Conservation (phyloP, 2,113 vertebrate genomes). For the Engraulis encrasicolus region DNA sequence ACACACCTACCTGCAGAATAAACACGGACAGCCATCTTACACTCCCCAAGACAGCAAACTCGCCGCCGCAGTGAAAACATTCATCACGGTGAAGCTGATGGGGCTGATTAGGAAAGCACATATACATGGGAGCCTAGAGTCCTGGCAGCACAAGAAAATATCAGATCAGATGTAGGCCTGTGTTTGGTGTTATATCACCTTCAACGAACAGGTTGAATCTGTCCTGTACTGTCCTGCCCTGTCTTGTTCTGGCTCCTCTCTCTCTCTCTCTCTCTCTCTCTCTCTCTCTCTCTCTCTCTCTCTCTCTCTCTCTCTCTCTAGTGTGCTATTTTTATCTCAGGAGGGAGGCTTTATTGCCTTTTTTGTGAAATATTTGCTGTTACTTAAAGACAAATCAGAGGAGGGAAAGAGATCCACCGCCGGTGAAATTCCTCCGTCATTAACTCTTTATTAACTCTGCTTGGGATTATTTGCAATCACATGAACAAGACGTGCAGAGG, state of each 20-base stretch:
- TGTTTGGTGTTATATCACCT: conserved; percentile 7
- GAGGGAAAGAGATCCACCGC: not conserved
- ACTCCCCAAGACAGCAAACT: conserved; percentile 52
- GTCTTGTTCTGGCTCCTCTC: too few relatives aligned
- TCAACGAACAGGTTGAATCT: not conserved
- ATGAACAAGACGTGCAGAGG: not conserved
- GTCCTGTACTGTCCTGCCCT: too few relatives aligned
- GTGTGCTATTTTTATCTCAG: conserved; percentile 8
- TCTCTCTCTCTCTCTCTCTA: not conserved
- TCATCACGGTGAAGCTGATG: conserved; percentile 4
- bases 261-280: not conserved
- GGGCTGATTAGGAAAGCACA: conserved; percentile 13
- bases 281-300: not conserved
- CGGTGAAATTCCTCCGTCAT: not conserved
- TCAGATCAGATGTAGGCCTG: too few relatives aligned
- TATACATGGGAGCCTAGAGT: not conserved
- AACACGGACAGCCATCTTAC: conserved; percentile 40
- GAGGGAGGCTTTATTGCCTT: not conserved
- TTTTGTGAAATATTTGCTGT: not conserved
- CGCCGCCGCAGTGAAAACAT: conserved; percentile 42
- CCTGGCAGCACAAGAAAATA: conserved; percentile 16
- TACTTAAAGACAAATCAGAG: not conserved
- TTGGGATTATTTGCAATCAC: not conserved
- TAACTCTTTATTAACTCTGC: not conserved
- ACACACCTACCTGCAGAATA: conserved; percentile 58